phyloP scores from a whole-genome alignment of 1,140 invertebrate genomes.

The Nautilus pompilius region DNA sequence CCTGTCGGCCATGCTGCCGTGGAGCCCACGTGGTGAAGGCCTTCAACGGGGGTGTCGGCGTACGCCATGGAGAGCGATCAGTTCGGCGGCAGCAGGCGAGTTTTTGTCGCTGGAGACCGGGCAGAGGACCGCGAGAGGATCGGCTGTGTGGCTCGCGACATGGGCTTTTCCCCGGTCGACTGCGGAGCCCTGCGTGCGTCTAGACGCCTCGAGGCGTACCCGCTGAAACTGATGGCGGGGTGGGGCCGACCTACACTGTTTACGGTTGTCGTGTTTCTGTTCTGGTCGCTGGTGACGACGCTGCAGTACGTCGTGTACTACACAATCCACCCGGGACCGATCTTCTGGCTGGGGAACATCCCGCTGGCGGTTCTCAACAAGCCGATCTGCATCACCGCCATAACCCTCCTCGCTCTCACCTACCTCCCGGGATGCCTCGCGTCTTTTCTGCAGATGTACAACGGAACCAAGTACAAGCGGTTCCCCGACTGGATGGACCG shows the following conservation, averaged over 20 bases:
- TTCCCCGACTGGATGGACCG: slow-evolving; percentile 46
- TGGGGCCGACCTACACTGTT: slow-evolving; percentile 39
- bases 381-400: slow-evolving; percentile 44
- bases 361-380: slow-evolving; percentile 48
- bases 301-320: slow-evolving; percentile 44
- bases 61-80: slow-evolving; percentile 41
- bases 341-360: slow-evolving; percentile 39
- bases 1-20: slow-evolving; percentile 25
- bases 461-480: slow-evolving; percentile 45
- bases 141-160: slow-evolving; percentile 26
- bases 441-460: slow-evolving; percentile 35
- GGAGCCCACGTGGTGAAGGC: slow-evolving; percentile 40
- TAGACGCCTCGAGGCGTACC: slow-evolving; percentile 34
- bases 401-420: slow-evolving; percentile 39
- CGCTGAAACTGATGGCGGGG: slow-evolving; percentile 33
- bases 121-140: slow-evolving; percentile 24
- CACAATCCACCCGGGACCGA: slow-evolving; percentile 36
- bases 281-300: slow-evolving; percentile 20
- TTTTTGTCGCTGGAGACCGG: slow-evolving; percentile 40
- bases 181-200: slow-evolving; percentile 32
- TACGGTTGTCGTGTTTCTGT: slow-evolving; percentile 37
- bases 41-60: slow-evolving; percentile 48
- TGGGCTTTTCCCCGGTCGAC: slow-evolving; percentile 42
- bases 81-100: slow-evolving; percentile 21
- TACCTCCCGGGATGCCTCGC: slow-evolving; percentile 45